These are phyloP conservation scores for Tiliqua scincoides DNA, from an alignment of 2,113 vertebrate genomes.

Conservation along the genomic window DNA sequence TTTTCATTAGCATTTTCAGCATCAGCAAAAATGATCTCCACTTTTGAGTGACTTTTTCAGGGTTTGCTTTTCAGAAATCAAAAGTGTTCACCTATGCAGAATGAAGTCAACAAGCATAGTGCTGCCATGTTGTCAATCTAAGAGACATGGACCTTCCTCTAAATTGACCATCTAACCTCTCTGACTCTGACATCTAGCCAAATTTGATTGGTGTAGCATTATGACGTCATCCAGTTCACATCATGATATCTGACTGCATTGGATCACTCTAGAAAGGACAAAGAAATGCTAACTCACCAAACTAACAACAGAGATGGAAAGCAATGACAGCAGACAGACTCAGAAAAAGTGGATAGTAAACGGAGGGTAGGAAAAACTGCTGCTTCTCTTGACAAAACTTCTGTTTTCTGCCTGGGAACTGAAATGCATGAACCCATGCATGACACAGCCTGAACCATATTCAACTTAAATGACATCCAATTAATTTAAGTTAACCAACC, in stretches of 20 bases:
- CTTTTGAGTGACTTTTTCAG: too few relatives aligned
- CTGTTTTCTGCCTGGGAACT: background rate
- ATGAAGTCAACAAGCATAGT: too few relatives aligned
- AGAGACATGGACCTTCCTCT: too few relatives aligned
- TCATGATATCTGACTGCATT: background rate
- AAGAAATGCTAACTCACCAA: background rate
- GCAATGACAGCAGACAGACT: too few relatives aligned
- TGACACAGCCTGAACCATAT: background rate
- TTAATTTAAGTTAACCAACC: background rate
- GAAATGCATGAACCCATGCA: background rate
- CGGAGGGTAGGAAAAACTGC: background rate
- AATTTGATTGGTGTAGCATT: background rate
- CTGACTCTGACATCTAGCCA: background rate
- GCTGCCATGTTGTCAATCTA: too few relatives aligned
- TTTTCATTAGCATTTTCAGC: too few relatives aligned
- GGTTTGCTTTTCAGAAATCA: too few relatives aligned
- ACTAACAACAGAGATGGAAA: too few relatives aligned
- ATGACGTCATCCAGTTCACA: background rate
- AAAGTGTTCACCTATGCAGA: too few relatives aligned
- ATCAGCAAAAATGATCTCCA: too few relatives aligned
- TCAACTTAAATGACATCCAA: background rate
- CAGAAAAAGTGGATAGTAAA: background rate
- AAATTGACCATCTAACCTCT: background rate
- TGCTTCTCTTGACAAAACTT: background rate
- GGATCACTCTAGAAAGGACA: background rate